Conservation (phyloP, 2,113 vertebrate genomes). For the Pithys albifrons region DNA sequence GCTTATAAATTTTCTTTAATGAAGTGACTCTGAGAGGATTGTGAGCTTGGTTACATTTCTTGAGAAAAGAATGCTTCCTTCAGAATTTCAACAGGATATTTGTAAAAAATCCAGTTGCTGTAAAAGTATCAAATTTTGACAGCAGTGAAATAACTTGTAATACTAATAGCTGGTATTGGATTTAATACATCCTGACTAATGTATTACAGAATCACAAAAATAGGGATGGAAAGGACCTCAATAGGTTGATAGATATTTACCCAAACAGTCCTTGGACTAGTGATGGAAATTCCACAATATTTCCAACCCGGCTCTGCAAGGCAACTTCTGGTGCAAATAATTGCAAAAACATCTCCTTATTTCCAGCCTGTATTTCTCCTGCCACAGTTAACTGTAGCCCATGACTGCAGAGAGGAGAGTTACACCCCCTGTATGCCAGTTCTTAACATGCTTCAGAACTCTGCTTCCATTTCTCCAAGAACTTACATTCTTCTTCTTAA, state of each 20-base stretch:
- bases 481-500: not conserved
- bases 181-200: not conserved
- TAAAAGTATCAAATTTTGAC: not conserved
- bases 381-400: not conserved
- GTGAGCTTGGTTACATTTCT: not conserved
- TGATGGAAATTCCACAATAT: not conserved
- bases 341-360: not conserved
- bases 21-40: not conserved
- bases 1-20: not conserved
- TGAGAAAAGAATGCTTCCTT: not conserved
- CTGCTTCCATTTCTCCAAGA: not conserved
- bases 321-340: not conserved
- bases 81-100: not conserved
- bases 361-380: not conserved
- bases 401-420: not conserved
- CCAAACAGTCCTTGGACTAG: not conserved
- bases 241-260: conserved; percentile 10
- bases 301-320: not conserved
- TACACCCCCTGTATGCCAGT: not conserved
- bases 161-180: not conserved
- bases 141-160: not conserved
- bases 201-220: conserved; percentile 2
- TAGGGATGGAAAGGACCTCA: not conserved
- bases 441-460: not conserved
- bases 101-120: not conserved